Evolutionary conservation across 2,113 vertebrate genomes (phyloP), one percentile per base, ranked within the genome.

Genomic region (Benitochromis conjunctus): DNA sequence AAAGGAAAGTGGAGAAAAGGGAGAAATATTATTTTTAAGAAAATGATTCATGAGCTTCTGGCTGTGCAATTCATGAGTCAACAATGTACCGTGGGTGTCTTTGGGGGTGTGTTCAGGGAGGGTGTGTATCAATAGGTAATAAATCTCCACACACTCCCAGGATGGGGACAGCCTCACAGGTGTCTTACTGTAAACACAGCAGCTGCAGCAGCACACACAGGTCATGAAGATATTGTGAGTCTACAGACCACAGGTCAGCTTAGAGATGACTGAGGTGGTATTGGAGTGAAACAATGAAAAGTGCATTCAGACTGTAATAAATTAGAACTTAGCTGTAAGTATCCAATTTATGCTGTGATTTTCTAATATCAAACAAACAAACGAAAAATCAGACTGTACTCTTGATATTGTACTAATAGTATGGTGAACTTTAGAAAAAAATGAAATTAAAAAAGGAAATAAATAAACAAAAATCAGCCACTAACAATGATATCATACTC

Each of bases 111-210:
- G 92, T 92, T 93, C 89, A 79, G 91, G 51, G 18, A 89, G 92
- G 80, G 86, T 87, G 92, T 91, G 93, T 94, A 95, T 95, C 95
- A 95, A 95, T 93, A 94, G 95, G 92, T 95, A 90, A 95, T 95
- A 95, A 95, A 95, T 95, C 95, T 95, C 88, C 1, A 58, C 80
- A 86, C 85, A 86, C 93, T 93, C 91, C 91, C 91, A 88, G 90
- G 90, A 92, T 88, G 86, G 90, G 80, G 88, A 90, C 92, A 81
- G 82, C 88, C 80, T 92, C 92, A 93, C 94, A 93, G 91, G 92
- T 94, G 92, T 92, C 89, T 92, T 84, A 54, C 82, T 89, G 88
- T 85, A 57, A 91, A 90, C 88, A 90, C 83, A 90, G 93, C 92
- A 89, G 86, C 92, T 93, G 91, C 92, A 92, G 88, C 89, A 90